Evolutionary conservation across 2,113 vertebrate genomes (phyloP).

Genomic region (Zosterops lateralis): DNA sequence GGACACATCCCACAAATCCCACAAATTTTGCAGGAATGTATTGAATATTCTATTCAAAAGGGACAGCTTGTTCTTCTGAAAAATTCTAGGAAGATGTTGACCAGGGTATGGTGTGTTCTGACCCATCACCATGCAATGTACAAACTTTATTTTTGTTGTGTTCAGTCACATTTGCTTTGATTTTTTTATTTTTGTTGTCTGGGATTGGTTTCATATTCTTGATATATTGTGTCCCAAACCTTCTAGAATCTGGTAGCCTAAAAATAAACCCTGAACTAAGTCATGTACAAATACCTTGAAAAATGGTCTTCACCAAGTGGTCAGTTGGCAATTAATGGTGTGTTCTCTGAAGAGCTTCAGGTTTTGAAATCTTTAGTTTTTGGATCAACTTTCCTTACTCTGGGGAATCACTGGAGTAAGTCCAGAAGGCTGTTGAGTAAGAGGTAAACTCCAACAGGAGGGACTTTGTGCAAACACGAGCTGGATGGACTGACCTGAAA

Average conservation of each 20-base stretch:
- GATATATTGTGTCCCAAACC: neutral
- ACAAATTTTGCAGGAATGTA: neutral
- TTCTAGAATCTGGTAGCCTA: neutral
- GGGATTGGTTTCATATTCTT: neutral
- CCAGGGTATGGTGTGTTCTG: neutral
- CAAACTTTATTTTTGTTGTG: neutral
- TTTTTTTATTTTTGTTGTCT: neutral
- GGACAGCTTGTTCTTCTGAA: neutral
- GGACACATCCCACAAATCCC: neutral
- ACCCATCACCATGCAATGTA: neutral
- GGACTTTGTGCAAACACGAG: neutral
- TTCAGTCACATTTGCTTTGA: neutral
- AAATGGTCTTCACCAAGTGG: neutral
- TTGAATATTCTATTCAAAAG: neutral
- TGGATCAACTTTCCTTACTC: neutral
- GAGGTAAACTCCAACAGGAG: neutral
- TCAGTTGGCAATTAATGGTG: neutral
- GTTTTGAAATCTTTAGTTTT: neutral
- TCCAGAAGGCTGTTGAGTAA: neutral
- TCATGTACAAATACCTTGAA: accelerated
- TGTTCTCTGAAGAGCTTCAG: neutral
- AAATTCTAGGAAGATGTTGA: neutral
- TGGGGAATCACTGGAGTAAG: neutral
- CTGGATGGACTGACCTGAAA: neutral
- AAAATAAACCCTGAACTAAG: neutral